phyloP scores from a whole-genome alignment of 1,140 invertebrate species.

The Onthophagus taurus region DNA sequence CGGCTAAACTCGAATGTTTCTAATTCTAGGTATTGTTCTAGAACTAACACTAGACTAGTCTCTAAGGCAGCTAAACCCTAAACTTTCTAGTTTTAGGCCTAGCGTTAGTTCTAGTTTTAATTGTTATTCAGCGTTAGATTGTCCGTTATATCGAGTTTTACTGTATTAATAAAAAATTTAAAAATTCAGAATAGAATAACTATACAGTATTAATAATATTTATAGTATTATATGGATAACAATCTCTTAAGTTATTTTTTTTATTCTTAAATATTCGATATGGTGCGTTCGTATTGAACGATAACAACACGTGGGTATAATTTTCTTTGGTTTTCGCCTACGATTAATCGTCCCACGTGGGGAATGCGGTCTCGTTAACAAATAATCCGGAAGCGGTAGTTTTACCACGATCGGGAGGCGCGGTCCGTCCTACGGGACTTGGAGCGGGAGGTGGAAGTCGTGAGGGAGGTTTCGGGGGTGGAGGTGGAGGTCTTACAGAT shows the following conservation, averaged over 20 bases:
- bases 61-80: too few species aligned
- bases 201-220: too few species aligned
- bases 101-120: too few species aligned
- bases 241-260: slow-evolving; percentile 10
- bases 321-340: slow-evolving; percentile 3
- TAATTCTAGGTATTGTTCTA: too few species aligned
- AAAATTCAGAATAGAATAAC: slow-evolving; percentile 8
- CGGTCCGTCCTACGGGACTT: slow-evolving; percentile 9
- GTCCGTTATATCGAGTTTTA: too few species aligned
- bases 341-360: slow-evolving; percentile 39
- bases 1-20: too few species aligned
- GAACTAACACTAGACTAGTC: too few species aligned
- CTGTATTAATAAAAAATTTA: too few species aligned
- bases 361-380: slow-evolving; percentile 34
- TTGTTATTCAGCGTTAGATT: too few species aligned
- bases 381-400: slow-evolving; percentile 18
- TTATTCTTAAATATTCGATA: too few species aligned
- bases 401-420: slow-evolving; percentile 4
- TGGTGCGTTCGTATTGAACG: slow-evolving; percentile 7
- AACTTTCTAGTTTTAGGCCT: too few species aligned
- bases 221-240: too few species aligned
- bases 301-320: slow-evolving; percentile 7
- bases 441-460: slow-evolving; percentile 12
- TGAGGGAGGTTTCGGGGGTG: slow-evolving; percentile 10
- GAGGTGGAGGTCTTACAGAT: slow-evolving; percentile 7